Evolutionary conservation across 2,888 invertebrate genomes (phyloP), one percentile per base, ranked within the genome.

Genomic region (Sclerodermus sp.): DNA sequence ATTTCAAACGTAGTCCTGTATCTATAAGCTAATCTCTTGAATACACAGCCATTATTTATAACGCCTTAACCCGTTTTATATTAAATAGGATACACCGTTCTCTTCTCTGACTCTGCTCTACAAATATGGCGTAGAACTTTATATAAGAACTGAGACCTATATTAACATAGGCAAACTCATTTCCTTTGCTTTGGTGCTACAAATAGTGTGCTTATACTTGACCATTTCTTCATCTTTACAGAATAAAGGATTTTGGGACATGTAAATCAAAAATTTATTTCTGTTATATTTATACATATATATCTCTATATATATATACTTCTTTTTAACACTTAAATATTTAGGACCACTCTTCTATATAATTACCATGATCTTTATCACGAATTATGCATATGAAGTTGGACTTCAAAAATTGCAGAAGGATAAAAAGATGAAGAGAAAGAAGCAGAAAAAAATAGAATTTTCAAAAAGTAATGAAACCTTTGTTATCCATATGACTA

Each of bases 291-390:
- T 42, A 30, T 29, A 29, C 42, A 42, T 30, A 42, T n/a, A 30
- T 30, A 18, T 41, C 12, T 42, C 14, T 14, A 31, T 29, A 31
- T 31, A 30, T n/a, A 34, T 34, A 34, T 34, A 34, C 10, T 38
- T 15, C 4, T 38, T 38, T 38, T 38, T 17, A 17, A 17, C 14
- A 38, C 38, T 38, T 38, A 17, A 38, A 50, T 36, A 45, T 32
- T 38, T 45, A 45, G 49, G 51, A 12, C 48, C 49, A 60, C 69
- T 70, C 70, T 67, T 68, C 68, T 63, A 60, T 64, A 68, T 68
- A 69, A 67, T 62, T 66, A 69, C 61, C 62, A 57, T 60, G 58
- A 58, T 53, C 49, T 62, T 62, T 58, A 61, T 66, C 67, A 62
- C 62, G 64, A 66, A 56, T 62, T 57, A 62, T 60, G 66, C 51